Percentiles rank a stretch among this genome's conserved stretches.
Conservation (phyloP, 2,113 vertebrate genomes). For the Scolopax mira region DNA sequence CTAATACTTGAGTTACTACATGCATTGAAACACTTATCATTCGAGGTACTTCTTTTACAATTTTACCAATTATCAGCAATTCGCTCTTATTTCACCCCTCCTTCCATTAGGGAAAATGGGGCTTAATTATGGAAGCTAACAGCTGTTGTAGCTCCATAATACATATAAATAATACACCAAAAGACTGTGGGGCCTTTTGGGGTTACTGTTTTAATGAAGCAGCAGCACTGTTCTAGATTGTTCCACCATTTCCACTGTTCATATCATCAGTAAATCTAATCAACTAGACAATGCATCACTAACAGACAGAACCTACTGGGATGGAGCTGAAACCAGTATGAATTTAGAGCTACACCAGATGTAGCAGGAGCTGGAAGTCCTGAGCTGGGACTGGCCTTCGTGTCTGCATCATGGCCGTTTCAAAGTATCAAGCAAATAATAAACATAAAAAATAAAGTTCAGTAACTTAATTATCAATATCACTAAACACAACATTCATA, state of each 20-base stretch:
- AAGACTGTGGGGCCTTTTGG: background rate
- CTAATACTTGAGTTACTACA: background rate
- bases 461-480: background rate
- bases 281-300: background rate
- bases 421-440: background rate
- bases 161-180: background rate
- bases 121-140: slow-evolving; percentile 9
- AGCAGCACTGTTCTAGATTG: background rate
- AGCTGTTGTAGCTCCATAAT: slow-evolving; percentile 19
- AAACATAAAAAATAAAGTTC: background rate
- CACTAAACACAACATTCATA: background rate
- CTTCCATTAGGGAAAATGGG: slow-evolving; percentile 8
- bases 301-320: background rate
- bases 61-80: background rate
- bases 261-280: background rate
- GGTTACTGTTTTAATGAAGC: background rate
- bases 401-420: background rate
- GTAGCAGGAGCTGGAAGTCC: background rate
- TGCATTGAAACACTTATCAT: background rate
- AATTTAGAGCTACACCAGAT: background rate
- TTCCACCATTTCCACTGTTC: background rate
- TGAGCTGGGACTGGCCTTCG: background rate
- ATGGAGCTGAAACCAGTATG: background rate
- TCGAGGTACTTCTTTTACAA: background rate
- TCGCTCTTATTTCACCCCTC: background rate